A percentile compares a stretch with the other conserved stretches of the same genome.
Evolutionary conservation across 2,797 vertebrate genomes (phyloP).

Genomic region (Numenius phaeopus): DNA sequence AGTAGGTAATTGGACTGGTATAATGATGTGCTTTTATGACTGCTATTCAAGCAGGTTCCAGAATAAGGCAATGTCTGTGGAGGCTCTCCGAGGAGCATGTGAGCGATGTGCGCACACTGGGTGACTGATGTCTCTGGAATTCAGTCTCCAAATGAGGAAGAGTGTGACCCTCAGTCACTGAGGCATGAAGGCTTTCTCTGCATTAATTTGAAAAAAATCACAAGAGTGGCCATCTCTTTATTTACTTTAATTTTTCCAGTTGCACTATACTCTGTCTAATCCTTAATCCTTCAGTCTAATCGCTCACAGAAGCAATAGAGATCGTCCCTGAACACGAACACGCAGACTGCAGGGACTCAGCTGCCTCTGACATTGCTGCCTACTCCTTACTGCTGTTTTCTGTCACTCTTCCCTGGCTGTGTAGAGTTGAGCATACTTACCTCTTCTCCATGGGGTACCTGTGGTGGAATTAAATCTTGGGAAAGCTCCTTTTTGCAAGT

Average conservation of each 20-base stretch:
- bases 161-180: neutral
- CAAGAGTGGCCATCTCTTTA: neutral
- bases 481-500: neutral
- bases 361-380: neutral
- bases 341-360: neutral
- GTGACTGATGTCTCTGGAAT: neutral
- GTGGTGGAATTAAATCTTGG: neutral
- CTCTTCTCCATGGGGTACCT: neutral
- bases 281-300: neutral
- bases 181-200: neutral
- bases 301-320: neutral
- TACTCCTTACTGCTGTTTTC: neutral
- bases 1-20: neutral
- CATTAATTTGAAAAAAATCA: neutral
- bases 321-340: neutral
- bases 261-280: neutral
- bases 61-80: neutral
- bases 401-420: neutral
- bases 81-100: neutral
- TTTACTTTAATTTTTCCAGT: neutral
- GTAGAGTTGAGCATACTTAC: neutral
- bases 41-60: neutral
- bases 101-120: neutral
- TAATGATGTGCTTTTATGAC: neutral
- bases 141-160: neutral